phyloP scores from a whole-genome alignment of 2,888 invertebrate species.

The Harmothoe impar region DNA sequence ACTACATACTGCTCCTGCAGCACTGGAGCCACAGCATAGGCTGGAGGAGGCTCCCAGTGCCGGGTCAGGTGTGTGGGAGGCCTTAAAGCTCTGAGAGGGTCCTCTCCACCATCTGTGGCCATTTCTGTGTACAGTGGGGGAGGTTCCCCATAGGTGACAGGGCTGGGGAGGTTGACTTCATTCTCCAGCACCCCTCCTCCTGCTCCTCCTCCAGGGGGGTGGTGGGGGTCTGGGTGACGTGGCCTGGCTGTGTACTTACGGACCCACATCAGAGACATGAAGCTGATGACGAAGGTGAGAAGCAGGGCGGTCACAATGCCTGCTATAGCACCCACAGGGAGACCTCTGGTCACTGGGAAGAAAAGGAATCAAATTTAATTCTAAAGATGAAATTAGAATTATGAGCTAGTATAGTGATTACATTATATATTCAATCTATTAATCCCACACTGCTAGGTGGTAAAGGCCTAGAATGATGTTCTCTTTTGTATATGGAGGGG shows the following conservation, averaged over 20 bases:
- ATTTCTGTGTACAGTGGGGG: conserved; percentile 14
- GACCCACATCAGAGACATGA: background rate
- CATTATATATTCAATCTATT: too few relatives aligned
- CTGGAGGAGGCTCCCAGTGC: background rate
- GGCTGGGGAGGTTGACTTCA: background rate
- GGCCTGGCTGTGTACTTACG: background rate
- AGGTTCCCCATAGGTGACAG: background rate
- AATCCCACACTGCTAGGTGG: too few relatives aligned
- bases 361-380: background rate
- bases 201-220: background rate
- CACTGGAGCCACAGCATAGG: background rate
- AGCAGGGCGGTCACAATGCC: background rate
- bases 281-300: background rate
- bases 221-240: background rate
- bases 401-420: too few relatives aligned
- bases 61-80: background rate
- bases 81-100: background rate
- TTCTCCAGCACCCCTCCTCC: too few relatives aligned
- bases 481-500: too few relatives aligned
- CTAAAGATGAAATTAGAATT: too few relatives aligned
- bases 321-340: background rate
- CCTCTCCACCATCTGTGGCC: background rate
- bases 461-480: too few relatives aligned
- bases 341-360: background rate
- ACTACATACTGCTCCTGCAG: background rate